phyloP scores from a whole-genome alignment of 2,888 invertebrate genomes.

The Atrina japonica region DNA sequence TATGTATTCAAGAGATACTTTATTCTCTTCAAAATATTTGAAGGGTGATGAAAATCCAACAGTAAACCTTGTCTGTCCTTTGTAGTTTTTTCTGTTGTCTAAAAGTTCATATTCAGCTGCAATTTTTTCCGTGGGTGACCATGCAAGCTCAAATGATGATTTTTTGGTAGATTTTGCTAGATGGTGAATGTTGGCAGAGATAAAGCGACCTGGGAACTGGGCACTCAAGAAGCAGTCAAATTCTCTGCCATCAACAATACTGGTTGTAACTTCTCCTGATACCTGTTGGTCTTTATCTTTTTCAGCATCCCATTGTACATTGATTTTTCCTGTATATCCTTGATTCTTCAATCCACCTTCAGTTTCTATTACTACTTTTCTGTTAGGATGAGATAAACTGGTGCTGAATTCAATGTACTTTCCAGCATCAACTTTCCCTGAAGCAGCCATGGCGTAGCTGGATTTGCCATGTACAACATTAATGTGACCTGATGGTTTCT shows the following conservation, averaged over 20 bases:
- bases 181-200: slow-evolving; percentile 25
- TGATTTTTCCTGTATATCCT: slow-evolving; percentile 46
- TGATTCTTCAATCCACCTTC: slow-evolving; percentile 38
- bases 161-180: slow-evolving; percentile 19
- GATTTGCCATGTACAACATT: slow-evolving; percentile 33
- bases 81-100: slow-evolving; percentile 28
- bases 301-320: slow-evolving; percentile 66
- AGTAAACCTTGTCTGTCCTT: slow-evolving; percentile 42
- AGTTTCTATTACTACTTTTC: slow-evolving; percentile 48
- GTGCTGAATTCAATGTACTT: slow-evolving; percentile 31
- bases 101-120: slow-evolving; percentile 24
- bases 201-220: slow-evolving; percentile 49
- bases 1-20: slow-evolving; percentile 45
- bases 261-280: slow-evolving; percentile 45
- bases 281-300: slow-evolving; percentile 52
- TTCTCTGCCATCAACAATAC: slow-evolving; percentile 48
- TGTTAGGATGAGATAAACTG: slow-evolving; percentile 50
- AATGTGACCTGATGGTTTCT: slow-evolving; percentile 23
- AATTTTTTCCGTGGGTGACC: slow-evolving; percentile 25
- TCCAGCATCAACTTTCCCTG: slow-evolving; percentile 16
- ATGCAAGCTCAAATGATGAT: slow-evolving; percentile 31
- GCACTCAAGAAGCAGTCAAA: slow-evolving; percentile 49
- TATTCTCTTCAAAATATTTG: slow-evolving; percentile 48
- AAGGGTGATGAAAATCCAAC: slow-evolving; percentile 58
- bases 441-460: slow-evolving; percentile 27